These are phyloP conservation scores for Trachythela sp. DNA, from an alignment of 64 coral and sea anemone genomes.

Conservation along the genomic window DNA sequence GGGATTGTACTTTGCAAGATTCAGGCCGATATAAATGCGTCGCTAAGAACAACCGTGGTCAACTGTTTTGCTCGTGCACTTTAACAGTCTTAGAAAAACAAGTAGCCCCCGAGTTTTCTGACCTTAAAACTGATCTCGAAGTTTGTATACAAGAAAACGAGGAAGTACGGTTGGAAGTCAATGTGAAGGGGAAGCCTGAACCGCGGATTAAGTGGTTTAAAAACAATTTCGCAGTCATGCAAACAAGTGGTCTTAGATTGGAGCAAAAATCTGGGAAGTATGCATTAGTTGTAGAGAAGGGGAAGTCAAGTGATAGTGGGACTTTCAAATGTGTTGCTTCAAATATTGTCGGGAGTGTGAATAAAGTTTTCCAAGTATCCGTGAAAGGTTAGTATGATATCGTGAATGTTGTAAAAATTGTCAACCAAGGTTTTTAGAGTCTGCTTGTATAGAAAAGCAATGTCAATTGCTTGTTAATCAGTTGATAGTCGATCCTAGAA, in stretches of 20 bases:
- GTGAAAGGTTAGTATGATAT: conserved; percentile 9
- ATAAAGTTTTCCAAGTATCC: not conserved
- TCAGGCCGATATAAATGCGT: not conserved
- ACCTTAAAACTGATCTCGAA: not conserved
- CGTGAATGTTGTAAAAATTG: not conserved
- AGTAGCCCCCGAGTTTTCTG: not conserved
- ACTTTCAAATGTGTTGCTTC: not conserved
- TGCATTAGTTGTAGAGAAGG: not conserved
- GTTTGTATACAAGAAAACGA: not conserved
- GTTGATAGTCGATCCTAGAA: too few relatives aligned
- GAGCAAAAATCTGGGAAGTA: not conserved
- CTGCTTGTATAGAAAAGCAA: too few relatives aligned
- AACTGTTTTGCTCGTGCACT: not conserved
- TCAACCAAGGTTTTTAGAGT: not conserved
- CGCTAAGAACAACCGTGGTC: not conserved
- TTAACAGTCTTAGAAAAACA: not conserved
- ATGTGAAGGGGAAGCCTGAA: not conserved
- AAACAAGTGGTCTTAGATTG: not conserved
- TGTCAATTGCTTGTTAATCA: too few relatives aligned
- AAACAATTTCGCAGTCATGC: not conserved
- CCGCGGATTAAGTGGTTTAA: conserved; percentile 2
- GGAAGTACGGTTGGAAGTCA: not conserved
- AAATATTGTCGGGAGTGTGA: not conserved
- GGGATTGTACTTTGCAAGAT: not conserved
- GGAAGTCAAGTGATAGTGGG: not conserved